Base-by-base conservation (phyloP, 2,113 vertebrate species). In the Cyrtonyx montezumae region DNA sequence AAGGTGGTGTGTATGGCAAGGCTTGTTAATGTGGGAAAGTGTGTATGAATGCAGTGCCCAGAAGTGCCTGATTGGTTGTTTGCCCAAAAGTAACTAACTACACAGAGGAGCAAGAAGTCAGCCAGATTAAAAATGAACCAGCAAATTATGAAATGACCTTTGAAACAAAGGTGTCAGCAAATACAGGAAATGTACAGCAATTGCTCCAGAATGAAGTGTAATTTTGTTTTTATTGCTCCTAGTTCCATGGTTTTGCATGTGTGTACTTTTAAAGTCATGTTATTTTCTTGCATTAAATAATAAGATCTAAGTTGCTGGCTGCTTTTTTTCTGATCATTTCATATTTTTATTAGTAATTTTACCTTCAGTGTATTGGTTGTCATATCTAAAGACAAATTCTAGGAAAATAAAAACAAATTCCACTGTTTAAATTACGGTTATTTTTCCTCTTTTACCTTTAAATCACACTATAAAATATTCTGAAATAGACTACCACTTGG, bases 331-430 rank as follows among this genome's bases (percentile, higher is more conserved):
- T 28, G 6, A 5, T 87, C 21, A 4, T 14, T 68, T 68, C 4
- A 7, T 7, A 7, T 28, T 70, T 91, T 59, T 63, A 32, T 79
- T 79, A 63, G 26, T 66, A 37, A 15, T 75, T 86, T 84, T 69
- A 25, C 13, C 8, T 51, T 7, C 6, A 43, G 11, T 19, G 28
- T 61, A 43, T 59, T 34, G 74, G 18, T 19, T 79, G 22, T 79
- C 36, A 91, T 19, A 46, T 37, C 66, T 46, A 43, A 55, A 86
- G 66, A 34, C 18, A 67, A 28, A 45, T 68, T 73, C 59, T 40
- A 58, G 37, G 26, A 51, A 69, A 86, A 67, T 1, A 83, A 73
- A 91, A 84, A 34, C 22, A 69, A 80, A 81, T 67, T n/a, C n/a
- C 71, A 14, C 3, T 8, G 6, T 26, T 77, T 20, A 28, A 87